Evolutionary conservation across 2,888 invertebrate species (phyloP).

Genomic region (Danaus chrysippus): DNA sequence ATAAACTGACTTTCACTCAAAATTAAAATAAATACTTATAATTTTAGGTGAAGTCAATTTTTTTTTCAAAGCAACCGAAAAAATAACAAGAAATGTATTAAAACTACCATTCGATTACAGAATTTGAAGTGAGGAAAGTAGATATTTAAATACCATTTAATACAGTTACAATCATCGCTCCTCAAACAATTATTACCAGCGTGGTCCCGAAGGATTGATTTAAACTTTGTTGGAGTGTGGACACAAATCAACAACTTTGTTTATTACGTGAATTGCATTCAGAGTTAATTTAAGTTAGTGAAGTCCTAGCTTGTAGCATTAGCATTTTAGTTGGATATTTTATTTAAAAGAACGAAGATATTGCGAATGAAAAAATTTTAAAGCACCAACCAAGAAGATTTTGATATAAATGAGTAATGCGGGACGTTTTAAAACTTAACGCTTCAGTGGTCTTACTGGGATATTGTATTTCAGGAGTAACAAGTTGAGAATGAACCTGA

Average conservation of each 20-base stretch:
- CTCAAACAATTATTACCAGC: not conserved
- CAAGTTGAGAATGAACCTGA: not conserved
- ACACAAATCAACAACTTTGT: not conserved
- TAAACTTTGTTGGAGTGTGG: not conserved
- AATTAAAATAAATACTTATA: too few relatives aligned
- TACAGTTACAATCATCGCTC: not conserved
- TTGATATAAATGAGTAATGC: not conserved
- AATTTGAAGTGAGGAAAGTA: too few relatives aligned
- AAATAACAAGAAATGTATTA: too few relatives aligned
- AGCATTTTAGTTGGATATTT: too few relatives aligned
- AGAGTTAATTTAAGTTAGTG: not conserved
- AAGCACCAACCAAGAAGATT: not conserved
- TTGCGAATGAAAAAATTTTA: not conserved
- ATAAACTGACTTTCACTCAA: too few relatives aligned
- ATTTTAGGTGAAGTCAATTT: too few relatives aligned
- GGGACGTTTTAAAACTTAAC: not conserved
- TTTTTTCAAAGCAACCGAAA: too few relatives aligned
- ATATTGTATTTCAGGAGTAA: not conserved
- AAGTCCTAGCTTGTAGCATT: not conserved
- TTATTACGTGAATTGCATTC: slow-evolving; percentile 2
- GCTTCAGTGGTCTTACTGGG: not conserved
- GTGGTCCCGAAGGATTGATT: not conserved
- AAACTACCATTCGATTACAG: too few relatives aligned
- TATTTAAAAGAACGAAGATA: too few relatives aligned
- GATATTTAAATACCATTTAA: not conserved